Evolutionary conservation across 2,888 invertebrate genomes (phyloP).

Genomic region (Steinernema carpocapsae): DNA sequence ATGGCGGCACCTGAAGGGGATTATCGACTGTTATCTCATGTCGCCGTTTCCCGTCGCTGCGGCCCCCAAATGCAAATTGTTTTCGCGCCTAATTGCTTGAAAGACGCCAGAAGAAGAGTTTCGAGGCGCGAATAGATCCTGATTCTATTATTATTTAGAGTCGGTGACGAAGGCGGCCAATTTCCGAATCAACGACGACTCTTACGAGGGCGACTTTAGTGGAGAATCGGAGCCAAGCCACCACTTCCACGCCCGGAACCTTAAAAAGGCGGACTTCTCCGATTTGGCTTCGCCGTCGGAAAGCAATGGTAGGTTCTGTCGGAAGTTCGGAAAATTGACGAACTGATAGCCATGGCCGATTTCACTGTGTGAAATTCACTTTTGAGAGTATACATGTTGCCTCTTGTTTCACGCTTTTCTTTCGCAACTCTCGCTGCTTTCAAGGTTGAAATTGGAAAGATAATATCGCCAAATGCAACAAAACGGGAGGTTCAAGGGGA

Average conservation of each 20-base stretch:
- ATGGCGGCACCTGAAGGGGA: conserved; percentile 35
- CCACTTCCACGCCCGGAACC: neutral
- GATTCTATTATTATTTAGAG: conserved; percentile 22
- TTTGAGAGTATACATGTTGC: neutral
- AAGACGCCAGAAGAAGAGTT: neutral
- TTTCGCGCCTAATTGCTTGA: conserved; percentile 29
- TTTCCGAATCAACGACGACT: conserved; percentile 18
- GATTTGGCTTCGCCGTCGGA: conserved; percentile 6
- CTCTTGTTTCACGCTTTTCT: too few relatives aligned
- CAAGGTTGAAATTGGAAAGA: too few relatives aligned
- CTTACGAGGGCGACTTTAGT: conserved; percentile 24
- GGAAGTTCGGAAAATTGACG: too few relatives aligned
- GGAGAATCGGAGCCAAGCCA: neutral
- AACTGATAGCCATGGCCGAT: neutral
- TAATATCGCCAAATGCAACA: neutral
- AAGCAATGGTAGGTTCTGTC: conserved; percentile 1
- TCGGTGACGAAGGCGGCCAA: neutral
- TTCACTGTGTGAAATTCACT: neutral
- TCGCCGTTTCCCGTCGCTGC: neutral
- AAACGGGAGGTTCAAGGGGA: neutral
- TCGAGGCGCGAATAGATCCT: conserved; percentile 7
- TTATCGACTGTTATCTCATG: conserved; percentile 14
- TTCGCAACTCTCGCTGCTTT: too few relatives aligned
- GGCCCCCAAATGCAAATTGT: conserved; percentile 19
- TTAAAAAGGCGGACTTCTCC: neutral